Evolutionary conservation across 2,113 vertebrate genomes (phyloP), one percentile per base, ranked within the genome.

Genomic region (Casuarius casuarius): DNA sequence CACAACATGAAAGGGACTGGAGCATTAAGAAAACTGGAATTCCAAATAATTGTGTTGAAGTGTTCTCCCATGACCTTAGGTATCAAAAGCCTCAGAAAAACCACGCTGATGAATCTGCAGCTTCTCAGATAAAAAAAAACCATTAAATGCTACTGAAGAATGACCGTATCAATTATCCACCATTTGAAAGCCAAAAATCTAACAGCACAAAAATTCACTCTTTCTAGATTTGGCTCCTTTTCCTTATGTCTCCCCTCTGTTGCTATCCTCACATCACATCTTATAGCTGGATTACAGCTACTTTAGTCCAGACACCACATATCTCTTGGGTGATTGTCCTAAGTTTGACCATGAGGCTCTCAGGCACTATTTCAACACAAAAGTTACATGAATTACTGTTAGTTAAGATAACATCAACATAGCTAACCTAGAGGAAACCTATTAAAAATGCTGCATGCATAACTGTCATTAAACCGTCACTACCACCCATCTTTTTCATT

Each of bases 121-220:
- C 51, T 92, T 86, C 61, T 46, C 88, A 86, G n/a, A 13, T 84
- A 95, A 96, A 78, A 79, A 52, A 23, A 72, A 4, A 5, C 65
- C 38, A 38, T 0, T 74, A 77, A 78, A 76, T 49, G 33, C 62
- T 66, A 29, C 42, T 66, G 35, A 61, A 51, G 79, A 87, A 28
- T 22, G 54, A 77, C 62, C 56, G 18, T 65, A 84, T 95, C 73
- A 94, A 94, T 92, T 93, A 86, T 33, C 28, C 79, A 67, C 61
- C 42, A 88, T 23, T 5, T 29, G 19, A 87, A 94, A 68, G 87
- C 58, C 10, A 22, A 87, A 93, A 86, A 87, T 18, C 61, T 33
- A 42, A 72, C 26, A 21, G 51, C 62, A 71, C 42, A 85, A 67
- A 94, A 77, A 79, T 48, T 66, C 62, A 72, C n/a, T 72, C 46